phyloP scores from a whole-genome alignment of 2,888 invertebrate genomes.

The Loripinus fragilis region DNA sequence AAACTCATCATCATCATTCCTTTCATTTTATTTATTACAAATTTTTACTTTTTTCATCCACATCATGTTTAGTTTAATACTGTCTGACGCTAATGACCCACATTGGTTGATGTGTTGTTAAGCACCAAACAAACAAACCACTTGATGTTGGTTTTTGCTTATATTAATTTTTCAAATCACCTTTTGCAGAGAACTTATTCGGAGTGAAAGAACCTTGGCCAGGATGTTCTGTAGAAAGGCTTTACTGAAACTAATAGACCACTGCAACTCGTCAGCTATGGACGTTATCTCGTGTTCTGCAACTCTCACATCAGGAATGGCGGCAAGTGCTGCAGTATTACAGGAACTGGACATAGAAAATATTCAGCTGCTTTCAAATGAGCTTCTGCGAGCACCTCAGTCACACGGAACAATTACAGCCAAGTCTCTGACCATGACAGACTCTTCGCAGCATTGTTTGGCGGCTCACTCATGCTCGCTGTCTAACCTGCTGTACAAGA shows the following conservation, averaged over 20 bases:
- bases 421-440: conserved; percentile 65
- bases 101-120: too few relatives aligned
- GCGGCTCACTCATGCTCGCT: conserved; percentile 72
- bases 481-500: conserved; percentile 78
- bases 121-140: too few relatives aligned
- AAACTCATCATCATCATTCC: too few relatives aligned
- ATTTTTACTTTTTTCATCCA: too few relatives aligned
- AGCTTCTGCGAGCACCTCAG: conserved; percentile 76
- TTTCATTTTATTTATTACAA: too few relatives aligned
- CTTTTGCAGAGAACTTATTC: conserved; percentile 80
- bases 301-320: conserved; percentile 76
- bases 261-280: conserved; percentile 82
- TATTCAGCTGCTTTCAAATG: conserved; percentile 82
- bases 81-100: too few relatives aligned
- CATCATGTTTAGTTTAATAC: too few relatives aligned
- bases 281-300: conserved; percentile 72
- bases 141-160: too few relatives aligned
- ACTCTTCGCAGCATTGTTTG: conserved; percentile 73
- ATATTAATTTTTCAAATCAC: too few relatives aligned
- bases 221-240: conserved; percentile 81
- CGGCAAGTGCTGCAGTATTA: conserved; percentile 78
- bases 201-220: conserved; percentile 78
- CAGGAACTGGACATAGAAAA: conserved; percentile 83
- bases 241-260: conserved; percentile 79
- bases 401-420: conserved; percentile 77